Evolutionary conservation across 2,797 vertebrate species (phyloP).

Genomic region (Phoebastria nigripes): DNA sequence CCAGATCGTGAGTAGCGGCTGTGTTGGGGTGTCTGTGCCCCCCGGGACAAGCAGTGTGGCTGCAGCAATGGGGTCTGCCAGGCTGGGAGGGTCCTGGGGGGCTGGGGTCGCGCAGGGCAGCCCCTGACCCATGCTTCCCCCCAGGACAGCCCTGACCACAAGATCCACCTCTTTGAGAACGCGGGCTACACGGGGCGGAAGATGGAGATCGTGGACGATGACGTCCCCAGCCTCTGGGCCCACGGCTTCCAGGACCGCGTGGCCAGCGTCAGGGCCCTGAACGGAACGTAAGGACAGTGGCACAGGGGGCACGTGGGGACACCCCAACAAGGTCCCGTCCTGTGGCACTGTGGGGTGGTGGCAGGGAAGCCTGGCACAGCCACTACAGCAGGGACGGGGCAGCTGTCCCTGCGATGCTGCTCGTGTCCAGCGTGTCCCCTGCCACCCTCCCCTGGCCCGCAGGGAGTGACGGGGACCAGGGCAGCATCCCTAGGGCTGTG

Average conservation of each 20-base stretch:
- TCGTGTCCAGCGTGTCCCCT: fast-evolving
- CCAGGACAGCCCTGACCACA: slow-evolving; percentile 87
- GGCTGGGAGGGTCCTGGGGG: fast-evolving
- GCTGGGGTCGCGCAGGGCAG: neutral
- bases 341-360: fast-evolving
- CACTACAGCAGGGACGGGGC: neutral
- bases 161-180: slow-evolving; percentile 88
- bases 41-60: fast-evolving
- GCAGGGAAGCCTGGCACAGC: neutral
- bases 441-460: neutral
- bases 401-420: fast-evolving
- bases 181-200: slow-evolving; percentile 81
- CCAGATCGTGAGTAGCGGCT: slow-evolving; percentile 76
- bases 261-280: slow-evolving; percentile 84
- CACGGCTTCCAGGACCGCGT: slow-evolving; percentile 90
- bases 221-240: slow-evolving; percentile 90
- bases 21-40: neutral
- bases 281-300: slow-evolving; percentile 83
- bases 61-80: fast-evolving
- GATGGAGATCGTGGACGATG: slow-evolving; percentile 92
- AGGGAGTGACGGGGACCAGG: fast-evolving
- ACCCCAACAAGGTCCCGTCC: fast-evolving
- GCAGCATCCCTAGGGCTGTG: neutral
- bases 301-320: fast-evolving
- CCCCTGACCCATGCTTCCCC: neutral